A percentile compares a stretch with the other conserved stretches of the same genome.
Conservation (phyloP, 2,797 vertebrate genomes). For the Kryptopterus vitreolus region DNA sequence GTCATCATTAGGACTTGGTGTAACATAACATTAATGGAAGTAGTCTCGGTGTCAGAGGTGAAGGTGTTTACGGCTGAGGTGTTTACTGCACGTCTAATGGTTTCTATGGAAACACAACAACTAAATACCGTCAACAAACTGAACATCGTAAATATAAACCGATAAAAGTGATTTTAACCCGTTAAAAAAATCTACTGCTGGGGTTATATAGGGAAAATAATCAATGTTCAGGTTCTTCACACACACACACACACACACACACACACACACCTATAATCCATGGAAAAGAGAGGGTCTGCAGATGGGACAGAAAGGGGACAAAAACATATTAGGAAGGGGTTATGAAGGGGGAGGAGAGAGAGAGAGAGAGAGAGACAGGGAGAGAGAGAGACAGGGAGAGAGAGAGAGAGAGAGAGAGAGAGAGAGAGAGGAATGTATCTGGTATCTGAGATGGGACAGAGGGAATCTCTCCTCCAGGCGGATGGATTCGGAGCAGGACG, state of each 20-base stretch:
- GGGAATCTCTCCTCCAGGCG: not conserved
- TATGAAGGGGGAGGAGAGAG: conserved; percentile 10
- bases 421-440: not conserved
- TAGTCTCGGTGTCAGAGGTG: not conserved
- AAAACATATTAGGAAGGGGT: conserved; percentile 17
- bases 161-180: not conserved
- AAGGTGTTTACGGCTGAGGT: not conserved
- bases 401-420: conserved; percentile 26
- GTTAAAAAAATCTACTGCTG: too few species aligned
- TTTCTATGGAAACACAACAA: not conserved
- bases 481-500: not conserved
- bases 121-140: not conserved
- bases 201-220: not conserved
- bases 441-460: conserved; percentile 2
- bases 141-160: not conserved
- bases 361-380: not conserved
- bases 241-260: not conserved
- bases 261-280: not conserved
- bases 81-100: not conserved
- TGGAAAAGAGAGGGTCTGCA: not conserved
- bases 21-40: not conserved
- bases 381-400: not conserved
- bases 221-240: not conserved
- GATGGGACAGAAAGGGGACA: conserved; percentile 22
- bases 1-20: too few species aligned